Evolutionary conservation across 2,888 invertebrate species (phyloP).

Genomic region (Nycteola revayana): DNA sequence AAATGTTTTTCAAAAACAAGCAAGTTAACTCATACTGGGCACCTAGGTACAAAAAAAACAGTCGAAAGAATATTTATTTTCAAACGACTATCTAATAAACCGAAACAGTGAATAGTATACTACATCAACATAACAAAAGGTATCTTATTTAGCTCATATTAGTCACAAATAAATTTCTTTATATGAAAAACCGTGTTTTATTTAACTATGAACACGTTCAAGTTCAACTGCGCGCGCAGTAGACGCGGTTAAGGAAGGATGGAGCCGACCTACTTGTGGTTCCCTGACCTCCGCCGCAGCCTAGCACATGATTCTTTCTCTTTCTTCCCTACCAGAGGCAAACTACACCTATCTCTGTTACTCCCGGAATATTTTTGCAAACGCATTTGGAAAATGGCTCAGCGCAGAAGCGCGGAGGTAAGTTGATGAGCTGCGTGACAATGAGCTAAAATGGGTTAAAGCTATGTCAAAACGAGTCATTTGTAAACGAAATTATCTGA

Average conservation of each 20-base stretch:
- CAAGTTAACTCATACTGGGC: no score
- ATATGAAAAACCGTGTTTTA: constrained; percentile 74
- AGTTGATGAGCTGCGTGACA: constrained; percentile 55
- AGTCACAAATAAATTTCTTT: constrained; percentile 38
- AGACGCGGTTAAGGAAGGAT: constrained; percentile 72
- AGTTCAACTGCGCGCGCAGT: constrained; percentile 65
- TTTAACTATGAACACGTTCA: constrained; percentile 58
- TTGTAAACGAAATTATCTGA: constrained; percentile 21
- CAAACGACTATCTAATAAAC: no score
- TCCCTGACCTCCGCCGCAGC: constrained; percentile 78
- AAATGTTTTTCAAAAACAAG: no score
- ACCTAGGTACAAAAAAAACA: no score
- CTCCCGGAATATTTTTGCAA: constrained; percentile 80
- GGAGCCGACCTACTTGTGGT: constrained; percentile 79
- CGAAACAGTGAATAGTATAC: no score
- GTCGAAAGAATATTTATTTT: no score
- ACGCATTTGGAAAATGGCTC: constrained; percentile 72
- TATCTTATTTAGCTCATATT: constrained; percentile 16
- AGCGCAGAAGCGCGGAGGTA: constrained; percentile 49
- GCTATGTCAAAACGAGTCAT: constrained; percentile 23
- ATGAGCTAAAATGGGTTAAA: constrained; percentile 52
- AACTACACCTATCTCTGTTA: constrained; percentile 47
- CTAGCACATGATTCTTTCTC: constrained; percentile 60
- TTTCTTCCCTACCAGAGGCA: constrained; percentile 19
- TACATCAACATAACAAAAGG: no score